phyloP scores from a whole-genome alignment of 2,113 vertebrate genomes.

The Collichthys lucidus region DNA sequence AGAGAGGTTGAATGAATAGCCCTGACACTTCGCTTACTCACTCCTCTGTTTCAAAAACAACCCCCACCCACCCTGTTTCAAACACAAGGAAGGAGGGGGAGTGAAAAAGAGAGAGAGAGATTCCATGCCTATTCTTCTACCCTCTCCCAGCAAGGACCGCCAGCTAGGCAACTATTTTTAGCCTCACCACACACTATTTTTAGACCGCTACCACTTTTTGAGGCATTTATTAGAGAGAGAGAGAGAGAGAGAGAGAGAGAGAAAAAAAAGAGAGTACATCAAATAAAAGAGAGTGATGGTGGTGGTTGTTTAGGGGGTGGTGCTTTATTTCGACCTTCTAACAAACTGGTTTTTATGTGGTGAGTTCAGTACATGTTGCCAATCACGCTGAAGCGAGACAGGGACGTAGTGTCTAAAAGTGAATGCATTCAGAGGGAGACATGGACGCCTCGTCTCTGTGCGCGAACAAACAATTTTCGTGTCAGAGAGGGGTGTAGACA shows the following conservation, averaged over 20 bases:
- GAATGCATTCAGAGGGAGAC: slow-evolving; percentile 66
- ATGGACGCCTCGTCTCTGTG: slow-evolving; percentile 86
- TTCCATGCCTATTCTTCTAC: slow-evolving; percentile 95
- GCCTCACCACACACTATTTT: slow-evolving; percentile 93
- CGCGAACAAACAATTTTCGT: slow-evolving; percentile 85
- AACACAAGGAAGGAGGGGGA: slow-evolving; percentile 44
- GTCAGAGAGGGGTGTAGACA: slow-evolving; percentile 16
- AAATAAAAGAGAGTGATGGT: slow-evolving; percentile 71
- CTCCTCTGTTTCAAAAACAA: slow-evolving; percentile 76
- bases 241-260: too few species aligned
- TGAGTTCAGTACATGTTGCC: slow-evolving; percentile 88
- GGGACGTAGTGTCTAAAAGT: slow-evolving; percentile 42
- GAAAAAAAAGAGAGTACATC: slow-evolving; percentile 67
- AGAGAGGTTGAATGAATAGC: slow-evolving; percentile 91
- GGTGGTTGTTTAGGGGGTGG: slow-evolving; percentile 68
- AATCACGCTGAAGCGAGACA: slow-evolving; percentile 79
- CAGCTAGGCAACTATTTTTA: slow-evolving; percentile 94
- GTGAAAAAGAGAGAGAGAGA: slow-evolving; percentile 64
- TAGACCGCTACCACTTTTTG: slow-evolving; percentile 93
- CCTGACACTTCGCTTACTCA: slow-evolving; percentile 81
- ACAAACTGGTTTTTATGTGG: slow-evolving; percentile 86
- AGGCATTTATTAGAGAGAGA: slow-evolving; percentile 90
- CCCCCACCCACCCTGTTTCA: slow-evolving; percentile 64
- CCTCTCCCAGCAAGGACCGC: slow-evolving; percentile 92
- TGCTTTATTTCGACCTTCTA: slow-evolving; percentile 83